Evolutionary conservation across 2,888 invertebrate genomes (phyloP).

Genomic region (Stratiomys singularior): DNA sequence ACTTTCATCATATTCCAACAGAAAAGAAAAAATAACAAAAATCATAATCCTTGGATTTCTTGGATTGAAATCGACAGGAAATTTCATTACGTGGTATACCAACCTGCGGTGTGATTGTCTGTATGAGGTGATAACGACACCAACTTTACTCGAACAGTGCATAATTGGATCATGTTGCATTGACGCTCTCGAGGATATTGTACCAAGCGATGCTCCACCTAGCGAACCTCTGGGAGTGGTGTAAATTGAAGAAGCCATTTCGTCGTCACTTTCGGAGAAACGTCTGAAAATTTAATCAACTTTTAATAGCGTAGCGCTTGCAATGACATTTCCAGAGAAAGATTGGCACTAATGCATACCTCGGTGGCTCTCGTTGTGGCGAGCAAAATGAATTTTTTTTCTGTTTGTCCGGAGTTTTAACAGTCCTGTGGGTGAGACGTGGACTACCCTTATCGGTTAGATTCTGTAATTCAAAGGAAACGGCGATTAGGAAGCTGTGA

Average conservation of each 20-base stretch:
- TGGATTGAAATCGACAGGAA: neutral
- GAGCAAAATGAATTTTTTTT: conserved; percentile 54
- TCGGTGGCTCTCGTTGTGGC: conserved; percentile 54
- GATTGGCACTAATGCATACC: conserved; percentile 38
- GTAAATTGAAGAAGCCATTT: conserved; percentile 54
- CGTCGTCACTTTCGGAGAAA: conserved; percentile 56
- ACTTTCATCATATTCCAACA: too few species aligned
- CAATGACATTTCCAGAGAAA: too few species aligned
- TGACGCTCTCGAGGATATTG: conserved; percentile 70
- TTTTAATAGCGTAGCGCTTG: neutral
- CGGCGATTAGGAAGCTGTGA: too few species aligned
- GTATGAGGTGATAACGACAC: conserved; percentile 91
- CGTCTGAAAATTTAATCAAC: conserved; percentile 50
- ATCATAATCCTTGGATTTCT: neutral
- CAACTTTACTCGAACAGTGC: conserved; percentile 76
- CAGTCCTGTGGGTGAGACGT: conserved; percentile 49
- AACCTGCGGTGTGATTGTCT: conserved; percentile 88
- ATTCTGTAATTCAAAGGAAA: neutral
- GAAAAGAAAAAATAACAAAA: too few species aligned
- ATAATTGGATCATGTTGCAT: conserved; percentile 68
- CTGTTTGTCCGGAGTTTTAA: conserved; percentile 54
- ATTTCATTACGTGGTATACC: conserved; percentile 50
- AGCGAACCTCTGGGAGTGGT: conserved; percentile 55
- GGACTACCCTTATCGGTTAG: conserved; percentile 52
- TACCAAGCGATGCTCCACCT: conserved; percentile 56